These are phyloP conservation scores for Pristis pectinata DNA, from an alignment of 2,797 vertebrate genomes.

Conservation along the genomic window DNA sequence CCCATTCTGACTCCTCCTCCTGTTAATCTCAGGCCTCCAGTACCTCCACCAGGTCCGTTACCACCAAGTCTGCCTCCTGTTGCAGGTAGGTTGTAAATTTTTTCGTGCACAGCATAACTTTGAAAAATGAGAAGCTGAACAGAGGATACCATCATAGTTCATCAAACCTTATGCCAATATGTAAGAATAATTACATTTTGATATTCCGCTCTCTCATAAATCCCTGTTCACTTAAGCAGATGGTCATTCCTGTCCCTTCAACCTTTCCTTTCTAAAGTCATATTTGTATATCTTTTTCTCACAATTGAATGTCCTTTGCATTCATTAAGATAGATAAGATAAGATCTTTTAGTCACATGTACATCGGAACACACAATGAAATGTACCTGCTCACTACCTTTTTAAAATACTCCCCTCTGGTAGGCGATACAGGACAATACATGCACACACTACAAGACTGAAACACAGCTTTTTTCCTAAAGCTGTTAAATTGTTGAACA, in stretches of 20 bases:
- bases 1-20: conserved; percentile 78
- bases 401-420: no score
- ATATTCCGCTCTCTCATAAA: background rate
- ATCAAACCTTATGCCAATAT: background rate
- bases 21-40: conserved; percentile 85
- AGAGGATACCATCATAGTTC: background rate
- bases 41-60: conserved; percentile 80
- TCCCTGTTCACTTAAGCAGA: background rate
- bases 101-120: background rate
- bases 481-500: no score
- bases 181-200: background rate
- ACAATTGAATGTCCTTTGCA: background rate
- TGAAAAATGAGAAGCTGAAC: background rate
- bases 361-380: no score
- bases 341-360: no score
- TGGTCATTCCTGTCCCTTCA: background rate
- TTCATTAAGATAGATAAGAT: background rate
- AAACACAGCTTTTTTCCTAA: no score
- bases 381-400: no score
- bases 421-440: no score
- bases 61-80: conserved; percentile 89
- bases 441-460: no score
- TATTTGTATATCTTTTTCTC: background rate
- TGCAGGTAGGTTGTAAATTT: conserved; percentile 64
- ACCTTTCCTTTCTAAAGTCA: background rate